Conservation (phyloP, 1,140 invertebrate species). For the Drosophila grimshawi region DNA sequence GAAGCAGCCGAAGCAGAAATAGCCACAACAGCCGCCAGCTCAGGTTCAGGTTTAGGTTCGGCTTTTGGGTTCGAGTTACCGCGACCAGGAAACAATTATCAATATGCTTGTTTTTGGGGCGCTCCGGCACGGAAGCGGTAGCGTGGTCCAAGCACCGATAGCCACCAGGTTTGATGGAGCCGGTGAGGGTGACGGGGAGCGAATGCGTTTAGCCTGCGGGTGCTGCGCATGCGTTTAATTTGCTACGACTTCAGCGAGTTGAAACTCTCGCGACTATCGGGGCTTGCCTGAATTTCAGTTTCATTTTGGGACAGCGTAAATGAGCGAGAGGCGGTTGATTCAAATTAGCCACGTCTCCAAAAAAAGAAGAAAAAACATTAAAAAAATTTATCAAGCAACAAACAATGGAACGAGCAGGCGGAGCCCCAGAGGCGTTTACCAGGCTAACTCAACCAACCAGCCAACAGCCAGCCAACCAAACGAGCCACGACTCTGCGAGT, state of each 20-base stretch:
- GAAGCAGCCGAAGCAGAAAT: constrained; percentile 13
- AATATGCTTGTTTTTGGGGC: constrained; percentile 68
- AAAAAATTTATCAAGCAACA: constrained; percentile 61
- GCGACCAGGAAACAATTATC: constrained; percentile 81
- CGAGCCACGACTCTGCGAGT: constrained; percentile 54
- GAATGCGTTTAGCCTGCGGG: constrained; percentile 59
- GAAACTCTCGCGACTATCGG: not conserved
- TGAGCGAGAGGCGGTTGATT: constrained; percentile 81
- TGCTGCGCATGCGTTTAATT: constrained; percentile 78
- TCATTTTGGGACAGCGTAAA: constrained; percentile 80
- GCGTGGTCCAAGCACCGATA: constrained; percentile 30
- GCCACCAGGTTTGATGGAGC: constrained; percentile 51
- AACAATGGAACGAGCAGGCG: constrained; percentile 81
- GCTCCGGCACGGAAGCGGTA: constrained; percentile 65
- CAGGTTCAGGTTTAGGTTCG: constrained; percentile 48
- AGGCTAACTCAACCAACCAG: constrained; percentile 55
- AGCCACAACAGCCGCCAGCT: constrained; percentile 55
- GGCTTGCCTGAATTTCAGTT: constrained; percentile 66
- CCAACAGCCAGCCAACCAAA: constrained; percentile 36
- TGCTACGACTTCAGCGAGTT: constrained; percentile 37
- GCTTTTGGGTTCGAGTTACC: constrained; percentile 50
- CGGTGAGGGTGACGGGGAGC: constrained; percentile 17
- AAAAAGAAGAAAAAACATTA: constrained; percentile 30
- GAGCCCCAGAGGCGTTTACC: constrained; percentile 76
- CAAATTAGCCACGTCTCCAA: constrained; percentile 81